Conservation (phyloP, 2,888 invertebrate genomes). For the Macrosoma leucophasiata region DNA sequence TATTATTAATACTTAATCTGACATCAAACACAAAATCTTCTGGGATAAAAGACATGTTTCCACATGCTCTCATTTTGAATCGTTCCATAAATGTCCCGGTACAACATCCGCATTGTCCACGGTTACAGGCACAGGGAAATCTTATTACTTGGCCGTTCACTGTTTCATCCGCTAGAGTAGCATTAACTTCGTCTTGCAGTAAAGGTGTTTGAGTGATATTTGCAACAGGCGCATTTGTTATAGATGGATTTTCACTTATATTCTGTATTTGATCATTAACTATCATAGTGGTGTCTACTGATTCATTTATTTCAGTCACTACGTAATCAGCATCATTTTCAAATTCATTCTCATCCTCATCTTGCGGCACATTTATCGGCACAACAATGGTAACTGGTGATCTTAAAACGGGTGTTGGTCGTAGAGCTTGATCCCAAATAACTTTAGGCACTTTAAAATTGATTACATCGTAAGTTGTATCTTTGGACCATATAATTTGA, state of each 20-base stretch:
- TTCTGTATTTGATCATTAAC: constrained; percentile 32
- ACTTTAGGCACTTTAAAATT: constrained; percentile 48
- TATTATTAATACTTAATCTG: constrained; percentile 82
- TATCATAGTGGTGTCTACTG: constrained; percentile 25
- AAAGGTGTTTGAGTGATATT: constrained; percentile 35
- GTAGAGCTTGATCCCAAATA: constrained; percentile 54
- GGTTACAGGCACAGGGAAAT: constrained; percentile 78
- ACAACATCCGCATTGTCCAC: constrained; percentile 81
- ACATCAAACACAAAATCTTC: constrained; percentile 89
- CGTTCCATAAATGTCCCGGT: constrained; percentile 78
- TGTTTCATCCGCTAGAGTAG: constrained; percentile 31
- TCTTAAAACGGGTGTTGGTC: constrained; percentile 56
- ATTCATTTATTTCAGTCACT: constrained; percentile 32
- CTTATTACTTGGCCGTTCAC: constrained; percentile 65
- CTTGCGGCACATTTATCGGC: constrained; percentile 55
- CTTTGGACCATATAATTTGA: constrained; percentile 34
- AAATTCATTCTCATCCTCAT: constrained; percentile 31
- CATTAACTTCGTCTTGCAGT: constrained; percentile 34
- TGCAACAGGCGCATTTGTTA: constrained; percentile 28
- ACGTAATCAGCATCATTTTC: constrained; percentile 34
- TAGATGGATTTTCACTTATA: constrained; percentile 27
- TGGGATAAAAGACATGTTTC: constrained; percentile 85
- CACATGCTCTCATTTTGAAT: constrained; percentile 84
- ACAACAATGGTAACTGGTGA: constrained; percentile 58
- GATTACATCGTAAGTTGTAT: constrained; percentile 47